Base-by-base conservation (phyloP, 30 jellyfish, hydroid and myxozoan genomes). In the Cassiopea andromeda region DNA sequence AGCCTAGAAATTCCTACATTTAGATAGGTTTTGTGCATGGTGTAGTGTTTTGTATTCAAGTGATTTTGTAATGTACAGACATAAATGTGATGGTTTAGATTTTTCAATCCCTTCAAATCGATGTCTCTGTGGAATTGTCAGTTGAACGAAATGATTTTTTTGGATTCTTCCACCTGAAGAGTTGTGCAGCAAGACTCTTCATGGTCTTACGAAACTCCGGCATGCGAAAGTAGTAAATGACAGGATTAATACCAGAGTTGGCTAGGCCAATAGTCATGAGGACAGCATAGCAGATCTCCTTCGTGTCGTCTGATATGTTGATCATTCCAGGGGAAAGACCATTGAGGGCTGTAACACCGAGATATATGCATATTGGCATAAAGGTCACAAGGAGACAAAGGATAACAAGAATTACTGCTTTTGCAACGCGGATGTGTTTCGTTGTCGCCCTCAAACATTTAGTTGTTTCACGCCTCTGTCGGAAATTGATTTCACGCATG, bases 201-300 rank as follows among this genome's bases (percentile, higher is more conserved):
- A 92, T 67, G 19, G 74, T 87, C 47, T 79, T 43, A 38, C 91
- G 77, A 79, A 93, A 81, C 47, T 93, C 96, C 19, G 96, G 96
- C 17, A 79, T 93, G 58, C 91, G 87, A 88, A 77, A 66, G 69
- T 82, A 93, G 66, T 93, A 93, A 13, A 93, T 93, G 46, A 84
- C 67, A 9, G 98, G 98, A 68, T 93, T 93, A 45, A 89, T 78
- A 15, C 88, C 80, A n/a, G 98, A 93, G 67, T 93, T 93, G 44
- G 85, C 79, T 84, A 89, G 58, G n/a, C 78, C 90, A 8, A 89
- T 60, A 14, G 96, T 89, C 83, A 81, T 81, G 49, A 81, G 87
- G 54, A 89, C 82, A 5, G 91, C 96, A 64, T 89, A 89, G 87
- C 78, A 48, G 46, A 81, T 17, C 84, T 89, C 96, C 60, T 74